A percentile compares a stretch with the other conserved stretches of the same genome.
These are phyloP conservation scores for Philantomba maxwellii DNA, from an alignment of 2,113 vertebrate species.

Conservation along the genomic window DNA sequence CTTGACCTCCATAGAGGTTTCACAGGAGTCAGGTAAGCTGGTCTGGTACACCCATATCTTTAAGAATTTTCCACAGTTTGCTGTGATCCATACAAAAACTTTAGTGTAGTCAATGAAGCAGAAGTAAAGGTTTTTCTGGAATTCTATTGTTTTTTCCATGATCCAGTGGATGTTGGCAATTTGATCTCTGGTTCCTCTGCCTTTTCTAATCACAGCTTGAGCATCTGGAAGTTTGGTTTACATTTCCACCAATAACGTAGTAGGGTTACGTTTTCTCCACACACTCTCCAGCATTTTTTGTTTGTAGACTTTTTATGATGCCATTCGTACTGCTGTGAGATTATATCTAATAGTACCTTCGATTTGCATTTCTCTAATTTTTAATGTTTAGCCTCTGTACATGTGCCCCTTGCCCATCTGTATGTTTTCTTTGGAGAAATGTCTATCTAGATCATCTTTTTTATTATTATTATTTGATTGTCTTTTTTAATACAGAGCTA, in stretches of 20 bases:
- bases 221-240: neutral
- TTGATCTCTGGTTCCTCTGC: neutral
- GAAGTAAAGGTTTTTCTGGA: neutral
- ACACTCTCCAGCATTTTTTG: neutral
- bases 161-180: neutral
- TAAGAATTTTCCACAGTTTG: neutral
- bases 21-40: neutral
- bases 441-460: neutral
- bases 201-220: neutral
- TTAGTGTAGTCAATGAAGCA: neutral
- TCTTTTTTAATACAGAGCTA: neutral
- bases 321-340: neutral
- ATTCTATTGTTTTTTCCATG: neutral
- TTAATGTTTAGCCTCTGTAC: neutral
- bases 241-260: neutral
- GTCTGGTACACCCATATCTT: neutral
- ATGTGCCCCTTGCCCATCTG: neutral
- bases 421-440: neutral
- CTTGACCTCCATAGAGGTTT: neutral
- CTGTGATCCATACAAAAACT: neutral
- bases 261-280: neutral
- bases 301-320: neutral
- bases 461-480: neutral
- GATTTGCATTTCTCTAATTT: neutral
- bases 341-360: neutral